Percentiles rank a stretch among this genome's conserved stretches.
Conservation (phyloP, 1,140 invertebrate genomes). For the Parasteatoda tepidariorum region DNA sequence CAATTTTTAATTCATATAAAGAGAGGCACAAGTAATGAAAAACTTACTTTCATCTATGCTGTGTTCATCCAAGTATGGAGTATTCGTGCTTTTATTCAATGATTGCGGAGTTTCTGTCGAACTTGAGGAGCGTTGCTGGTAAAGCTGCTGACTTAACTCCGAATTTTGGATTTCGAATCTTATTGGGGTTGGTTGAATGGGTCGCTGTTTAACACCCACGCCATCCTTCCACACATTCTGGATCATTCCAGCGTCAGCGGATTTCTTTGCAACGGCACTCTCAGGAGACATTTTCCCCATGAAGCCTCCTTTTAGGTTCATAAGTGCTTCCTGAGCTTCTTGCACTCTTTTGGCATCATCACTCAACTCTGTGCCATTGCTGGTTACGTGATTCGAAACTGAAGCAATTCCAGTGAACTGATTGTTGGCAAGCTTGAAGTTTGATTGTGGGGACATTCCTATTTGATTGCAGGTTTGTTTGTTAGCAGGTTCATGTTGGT, state of each 20-base stretch:
- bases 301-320: slow-evolving; percentile 78
- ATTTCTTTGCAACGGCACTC: slow-evolving; percentile 85
- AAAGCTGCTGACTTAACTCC: neutral
- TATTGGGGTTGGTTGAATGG: neutral
- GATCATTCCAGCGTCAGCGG: slow-evolving; percentile 19
- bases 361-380: slow-evolving; percentile 64
- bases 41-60: neutral
- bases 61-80: neutral
- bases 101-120: neutral
- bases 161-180: neutral
- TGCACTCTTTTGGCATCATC: slow-evolving; percentile 83
- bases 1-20: too few relatives aligned
- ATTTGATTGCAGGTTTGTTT: neutral
- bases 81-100: neutral
- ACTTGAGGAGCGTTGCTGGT: neutral
- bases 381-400: neutral
- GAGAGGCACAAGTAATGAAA: neutral
- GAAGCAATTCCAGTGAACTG: neutral
- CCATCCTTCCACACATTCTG: slow-evolving; percentile 75
- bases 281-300: slow-evolving; percentile 68
- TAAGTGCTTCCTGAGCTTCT: slow-evolving; percentile 86
- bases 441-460: neutral
- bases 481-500: neutral
- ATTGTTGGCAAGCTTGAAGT: neutral
- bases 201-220: neutral